Conservation (phyloP, 2,888 invertebrate species). For the Trissoscelio sp. region DNA sequence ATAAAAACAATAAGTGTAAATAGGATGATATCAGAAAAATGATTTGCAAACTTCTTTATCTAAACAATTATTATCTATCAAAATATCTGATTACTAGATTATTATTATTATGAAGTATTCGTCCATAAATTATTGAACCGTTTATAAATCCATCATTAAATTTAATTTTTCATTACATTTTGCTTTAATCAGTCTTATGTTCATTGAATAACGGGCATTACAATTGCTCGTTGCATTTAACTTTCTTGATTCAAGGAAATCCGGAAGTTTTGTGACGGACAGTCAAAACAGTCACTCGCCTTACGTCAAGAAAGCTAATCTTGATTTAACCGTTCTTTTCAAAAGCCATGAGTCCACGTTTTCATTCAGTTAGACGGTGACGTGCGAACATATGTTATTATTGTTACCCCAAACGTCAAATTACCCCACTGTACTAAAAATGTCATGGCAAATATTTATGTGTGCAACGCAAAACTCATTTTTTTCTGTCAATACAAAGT, state of each 20-base stretch:
- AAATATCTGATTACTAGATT: background rate
- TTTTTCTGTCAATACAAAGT: background rate
- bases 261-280: slow-evolving; percentile 16
- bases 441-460: background rate
- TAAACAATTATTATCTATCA: background rate
- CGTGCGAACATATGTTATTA: background rate
- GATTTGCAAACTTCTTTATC: background rate
- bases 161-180: no score
- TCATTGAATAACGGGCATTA: no score
- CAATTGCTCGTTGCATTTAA: background rate
- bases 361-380: background rate
- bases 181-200: no score
- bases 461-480: background rate
- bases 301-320: slow-evolving; percentile 8
- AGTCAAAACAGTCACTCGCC: slow-evolving; percentile 9
- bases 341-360: background rate
- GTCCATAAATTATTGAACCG: background rate
- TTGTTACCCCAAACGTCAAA: slow-evolving; percentile 3
- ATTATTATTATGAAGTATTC: background rate
- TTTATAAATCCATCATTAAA: background rate
- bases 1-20: slow-evolving; percentile 21
- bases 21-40: background rate
- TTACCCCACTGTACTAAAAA: slow-evolving; percentile 6
- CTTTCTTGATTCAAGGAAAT: background rate
- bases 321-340: slow-evolving; percentile 1